A percentile compares a stretch with the other conserved stretches of the same genome.
These are phyloP conservation scores for Marisa cornuarietis DNA, from an alignment of 1,140 invertebrate genomes.

Conservation along the genomic window DNA sequence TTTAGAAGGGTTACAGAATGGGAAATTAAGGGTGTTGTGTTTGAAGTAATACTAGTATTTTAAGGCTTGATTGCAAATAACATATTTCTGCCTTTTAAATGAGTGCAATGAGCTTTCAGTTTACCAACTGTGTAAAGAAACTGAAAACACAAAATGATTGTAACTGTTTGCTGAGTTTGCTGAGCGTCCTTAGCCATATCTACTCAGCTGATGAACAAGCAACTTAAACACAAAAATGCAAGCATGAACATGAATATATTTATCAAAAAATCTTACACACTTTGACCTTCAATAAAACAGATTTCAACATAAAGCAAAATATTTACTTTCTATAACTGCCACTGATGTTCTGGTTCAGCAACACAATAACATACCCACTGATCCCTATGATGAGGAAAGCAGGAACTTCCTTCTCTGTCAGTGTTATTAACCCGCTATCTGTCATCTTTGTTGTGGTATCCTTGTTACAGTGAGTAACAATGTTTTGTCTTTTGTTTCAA, in stretches of 20 bases:
- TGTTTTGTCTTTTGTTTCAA: background rate
- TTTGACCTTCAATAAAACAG: background rate
- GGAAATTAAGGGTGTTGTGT: background rate
- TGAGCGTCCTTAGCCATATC: background rate
- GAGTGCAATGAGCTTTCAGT: too few relatives aligned
- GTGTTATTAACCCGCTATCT: background rate
- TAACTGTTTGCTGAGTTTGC: background rate
- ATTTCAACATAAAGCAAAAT: background rate
- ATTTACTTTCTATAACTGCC: background rate
- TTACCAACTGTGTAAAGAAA: too few relatives aligned
- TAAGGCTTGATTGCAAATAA: too few relatives aligned
- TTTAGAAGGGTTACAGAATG: background rate
- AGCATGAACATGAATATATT: background rate
- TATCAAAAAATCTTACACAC: background rate
- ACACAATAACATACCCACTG: conserved; percentile 29
- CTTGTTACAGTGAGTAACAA: too few relatives aligned
- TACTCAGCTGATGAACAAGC: too few relatives aligned
- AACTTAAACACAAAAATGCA: background rate
- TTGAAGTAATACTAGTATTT: too few relatives aligned
- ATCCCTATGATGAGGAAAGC: conserved; percentile 34
- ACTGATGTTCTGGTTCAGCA: too few relatives aligned
- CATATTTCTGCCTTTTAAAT: too few relatives aligned
- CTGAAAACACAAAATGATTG: too few relatives aligned
- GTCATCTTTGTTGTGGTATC: background rate
- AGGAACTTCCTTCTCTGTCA: conserved; percentile 16